phyloP scores from a whole-genome alignment of 2,888 invertebrate genomes.

The Chalcosyrphus nemorum region DNA sequence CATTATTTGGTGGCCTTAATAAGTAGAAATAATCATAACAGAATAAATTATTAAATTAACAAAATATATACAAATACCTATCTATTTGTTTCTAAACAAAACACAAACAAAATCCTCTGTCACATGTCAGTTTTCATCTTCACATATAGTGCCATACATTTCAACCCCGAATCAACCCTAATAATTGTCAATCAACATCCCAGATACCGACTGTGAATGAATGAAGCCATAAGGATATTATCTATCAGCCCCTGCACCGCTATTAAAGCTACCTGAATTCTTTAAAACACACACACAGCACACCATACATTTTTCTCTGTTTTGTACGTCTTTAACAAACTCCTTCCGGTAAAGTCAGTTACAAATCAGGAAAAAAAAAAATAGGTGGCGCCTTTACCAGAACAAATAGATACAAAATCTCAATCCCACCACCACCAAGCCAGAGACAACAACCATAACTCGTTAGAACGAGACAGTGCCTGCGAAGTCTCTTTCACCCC shows the following conservation, averaged over 20 bases:
- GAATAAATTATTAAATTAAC: no score
- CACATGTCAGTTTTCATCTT: background rate
- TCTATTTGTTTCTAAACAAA: no score
- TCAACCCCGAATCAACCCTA: slow-evolving; percentile 14
- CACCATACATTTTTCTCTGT: slow-evolving; percentile 2
- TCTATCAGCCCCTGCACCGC: background rate
- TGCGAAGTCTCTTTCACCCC: slow-evolving; percentile 43
- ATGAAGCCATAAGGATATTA: slow-evolving; percentile 18
- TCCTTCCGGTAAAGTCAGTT: slow-evolving; percentile 60
- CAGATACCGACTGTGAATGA: slow-evolving; percentile 16
- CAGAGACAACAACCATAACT: slow-evolving; percentile 18
- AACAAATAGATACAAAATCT: slow-evolving; percentile 36
- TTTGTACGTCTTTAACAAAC: slow-evolving; percentile 30
- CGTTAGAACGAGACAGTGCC: slow-evolving; percentile 30
- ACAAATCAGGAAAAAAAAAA: slow-evolving; percentile 49
- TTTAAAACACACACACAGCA: slow-evolving; percentile 16
- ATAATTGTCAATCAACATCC: slow-evolving; percentile 36
- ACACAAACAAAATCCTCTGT: background rate
- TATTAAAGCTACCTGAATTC: slow-evolving; percentile 44
- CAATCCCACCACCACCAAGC: slow-evolving; percentile 15
- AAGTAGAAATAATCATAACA: no score
- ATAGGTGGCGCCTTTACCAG: slow-evolving; percentile 53
- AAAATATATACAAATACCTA: background rate
- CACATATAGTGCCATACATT: background rate
- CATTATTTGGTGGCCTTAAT: no score